phyloP scores from a whole-genome alignment of 2,797 vertebrate species.

The Lepus oiostolus region DNA sequence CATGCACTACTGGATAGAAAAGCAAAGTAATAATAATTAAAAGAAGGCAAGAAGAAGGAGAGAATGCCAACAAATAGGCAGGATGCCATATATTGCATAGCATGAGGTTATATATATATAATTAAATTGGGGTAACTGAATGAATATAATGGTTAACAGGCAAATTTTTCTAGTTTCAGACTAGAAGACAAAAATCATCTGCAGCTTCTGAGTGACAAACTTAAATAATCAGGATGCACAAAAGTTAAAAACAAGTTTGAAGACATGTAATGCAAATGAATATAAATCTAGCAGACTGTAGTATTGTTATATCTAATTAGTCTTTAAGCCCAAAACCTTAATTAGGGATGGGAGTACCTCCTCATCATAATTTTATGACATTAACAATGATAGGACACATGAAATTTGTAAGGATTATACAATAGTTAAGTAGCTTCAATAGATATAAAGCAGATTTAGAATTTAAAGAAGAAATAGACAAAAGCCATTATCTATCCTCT shows the following conservation, averaged over 20 bases:
- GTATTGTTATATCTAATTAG: background rate
- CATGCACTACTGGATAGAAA: background rate
- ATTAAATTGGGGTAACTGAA: background rate
- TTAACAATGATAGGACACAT: background rate
- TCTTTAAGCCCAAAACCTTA: background rate
- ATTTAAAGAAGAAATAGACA: background rate
- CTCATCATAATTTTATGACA: background rate
- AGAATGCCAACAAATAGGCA: background rate
- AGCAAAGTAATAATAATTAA: background rate
- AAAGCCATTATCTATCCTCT: background rate
- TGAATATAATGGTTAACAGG: background rate
- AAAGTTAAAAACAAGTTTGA: constrained; percentile 3
- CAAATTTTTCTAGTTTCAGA: background rate
- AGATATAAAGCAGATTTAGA: background rate
- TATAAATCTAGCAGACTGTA: background rate
- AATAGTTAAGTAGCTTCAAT: background rate
- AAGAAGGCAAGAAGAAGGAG: background rate
- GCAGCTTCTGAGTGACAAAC: background rate
- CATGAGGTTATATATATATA: background rate
- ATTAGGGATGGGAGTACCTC: background rate
- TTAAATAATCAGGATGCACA: background rate
- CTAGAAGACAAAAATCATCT: background rate
- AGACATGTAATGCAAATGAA: background rate
- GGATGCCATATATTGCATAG: background rate
- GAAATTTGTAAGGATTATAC: background rate